Evolutionary conservation across 2,797 vertebrate species (phyloP).

Genomic region (Lates japonicus): DNA sequence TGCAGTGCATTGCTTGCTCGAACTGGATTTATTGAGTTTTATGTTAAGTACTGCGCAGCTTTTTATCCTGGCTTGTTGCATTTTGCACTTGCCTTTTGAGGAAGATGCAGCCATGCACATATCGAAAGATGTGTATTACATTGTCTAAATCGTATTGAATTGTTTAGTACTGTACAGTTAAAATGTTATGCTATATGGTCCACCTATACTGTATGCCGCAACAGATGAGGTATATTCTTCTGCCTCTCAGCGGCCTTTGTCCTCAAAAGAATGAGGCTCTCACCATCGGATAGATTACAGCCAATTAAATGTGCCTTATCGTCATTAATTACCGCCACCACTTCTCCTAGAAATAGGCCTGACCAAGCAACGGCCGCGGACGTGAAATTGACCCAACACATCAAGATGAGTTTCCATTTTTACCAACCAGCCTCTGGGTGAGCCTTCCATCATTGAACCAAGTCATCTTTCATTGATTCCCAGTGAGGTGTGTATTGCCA

Average conservation of each 20-base stretch:
- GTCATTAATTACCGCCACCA: constrained; percentile 79
- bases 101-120: constrained; percentile 35
- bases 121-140: constrained; percentile 46
- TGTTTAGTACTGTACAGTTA: constrained; percentile 41
- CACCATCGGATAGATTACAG: constrained; percentile 78
- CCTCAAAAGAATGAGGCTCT: constrained; percentile 69
- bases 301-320: constrained; percentile 84
- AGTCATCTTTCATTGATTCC: constrained; percentile 66
- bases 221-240: constrained; percentile 52
- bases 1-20: constrained; percentile 36
- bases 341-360: constrained; percentile 79
- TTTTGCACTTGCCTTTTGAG: constrained; percentile 33
- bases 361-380: constrained; percentile 67
- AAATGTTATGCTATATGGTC: constrained; percentile 47
- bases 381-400: constrained; percentile 85
- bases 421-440: too few relatives aligned
- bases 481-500: constrained; percentile 42
- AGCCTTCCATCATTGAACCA: constrained; percentile 67
- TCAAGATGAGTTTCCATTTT: constrained; percentile 82
- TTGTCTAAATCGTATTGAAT: constrained; percentile 48
- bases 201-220: constrained; percentile 40
- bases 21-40: constrained; percentile 70
- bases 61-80: constrained; percentile 43
- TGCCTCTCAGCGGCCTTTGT: constrained; percentile 63
- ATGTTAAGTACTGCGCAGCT: constrained; percentile 56